These are phyloP conservation scores for Alloplasta piceator DNA, from an alignment of 2,888 invertebrate genomes.

Conservation along the genomic window DNA sequence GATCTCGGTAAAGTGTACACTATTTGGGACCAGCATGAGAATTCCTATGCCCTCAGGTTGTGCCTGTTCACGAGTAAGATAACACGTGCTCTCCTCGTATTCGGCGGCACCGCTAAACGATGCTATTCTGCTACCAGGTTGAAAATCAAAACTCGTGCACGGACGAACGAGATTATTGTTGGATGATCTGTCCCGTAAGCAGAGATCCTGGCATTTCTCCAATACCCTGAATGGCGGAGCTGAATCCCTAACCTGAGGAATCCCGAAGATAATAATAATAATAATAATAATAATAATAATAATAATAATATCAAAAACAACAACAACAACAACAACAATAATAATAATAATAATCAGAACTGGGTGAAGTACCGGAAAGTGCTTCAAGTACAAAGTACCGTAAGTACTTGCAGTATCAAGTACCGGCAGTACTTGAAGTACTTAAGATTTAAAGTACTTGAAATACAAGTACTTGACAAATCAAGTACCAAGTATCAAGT, in stretches of 20 bases:
- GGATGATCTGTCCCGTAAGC: conserved; percentile 90
- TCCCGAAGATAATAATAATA: background rate
- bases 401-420: no score
- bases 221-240: conserved; percentile 94
- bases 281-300: no score
- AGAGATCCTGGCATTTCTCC: conserved; percentile 95
- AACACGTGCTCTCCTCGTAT: conserved; percentile 95
- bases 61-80: conserved; percentile 93
- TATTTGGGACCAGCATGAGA: conserved; percentile 94
- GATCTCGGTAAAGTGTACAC: conserved; percentile 95
- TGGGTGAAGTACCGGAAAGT: no score
- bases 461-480: no score
- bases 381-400: no score
- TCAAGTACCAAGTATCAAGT: no score
- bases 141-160: conserved; percentile 95
- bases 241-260: conserved; percentile 88
- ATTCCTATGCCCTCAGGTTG: conserved; percentile 95
- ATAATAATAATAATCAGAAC: no score
- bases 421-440: no score
- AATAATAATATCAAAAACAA: no score
- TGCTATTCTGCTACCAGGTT: conserved; percentile 93
- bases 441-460: no score
- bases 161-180: conserved; percentile 93
- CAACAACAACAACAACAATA: no score
- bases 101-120: conserved; percentile 91